Base-by-base conservation (phyloP, 2,797 vertebrate species). In the Acanthornis magna region DNA sequence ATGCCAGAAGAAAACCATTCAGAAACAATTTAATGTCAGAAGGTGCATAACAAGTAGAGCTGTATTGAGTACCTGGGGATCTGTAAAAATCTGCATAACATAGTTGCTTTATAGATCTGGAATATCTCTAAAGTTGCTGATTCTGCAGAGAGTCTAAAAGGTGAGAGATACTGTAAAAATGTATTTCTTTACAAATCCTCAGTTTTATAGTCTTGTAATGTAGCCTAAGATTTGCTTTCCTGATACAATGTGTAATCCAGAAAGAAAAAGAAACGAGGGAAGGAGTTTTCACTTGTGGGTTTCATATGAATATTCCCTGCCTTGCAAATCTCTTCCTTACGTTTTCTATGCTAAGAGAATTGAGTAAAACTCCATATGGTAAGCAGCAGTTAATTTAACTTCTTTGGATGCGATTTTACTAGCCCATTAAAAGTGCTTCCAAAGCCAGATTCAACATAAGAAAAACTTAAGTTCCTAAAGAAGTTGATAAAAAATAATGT, bases 321-420 rank as follows among this genome's bases (percentile, higher is more conserved):
- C 57, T 93, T 4, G 4, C 30, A 84, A 85, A 95, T 92, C 63
- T 85, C 55, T 96, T 94, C 93, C 67, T 89, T 88, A 79, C 91
- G 93, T 85, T 89, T 92, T 91, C 58, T 93, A 1, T 87, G 88
- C 62, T 72, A 84, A 92, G 75, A 94, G 71, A 91, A 88, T 71
- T 91, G 89, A 95, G 65, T 96, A 93, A 88, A 95, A 51, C 65
- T 96, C 89, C 95, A 94, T 96, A 94, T 95, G 96, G 76, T 88
- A 94, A 94, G 75, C 55, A 79, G 60, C 71, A 93, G 78, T 93
- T 91, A 92, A 87, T 87, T 93, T 95, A 42, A 78, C 25, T 32
- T 66, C 40, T 72, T 72, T 80, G 85, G 68, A 25, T 91, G n/a
- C 6, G 0, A 30, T 80, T 95, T 95, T 92, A 85, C 65, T 92